Percentiles rank a stretch among this genome's conserved stretches.
These are phyloP conservation scores for Tinea semifulvella DNA, from an alignment of 2,888 invertebrate species.

Conservation along the genomic window DNA sequence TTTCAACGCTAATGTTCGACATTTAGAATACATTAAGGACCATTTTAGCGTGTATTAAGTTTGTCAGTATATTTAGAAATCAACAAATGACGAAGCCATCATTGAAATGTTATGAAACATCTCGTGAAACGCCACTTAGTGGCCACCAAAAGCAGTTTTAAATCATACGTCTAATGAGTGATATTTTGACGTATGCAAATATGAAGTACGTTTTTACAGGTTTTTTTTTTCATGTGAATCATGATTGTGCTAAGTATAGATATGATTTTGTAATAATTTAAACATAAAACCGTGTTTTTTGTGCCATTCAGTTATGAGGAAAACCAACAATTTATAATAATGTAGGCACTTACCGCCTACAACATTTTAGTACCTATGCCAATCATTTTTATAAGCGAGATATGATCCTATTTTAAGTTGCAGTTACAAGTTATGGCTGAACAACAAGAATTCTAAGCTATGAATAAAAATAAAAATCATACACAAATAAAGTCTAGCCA, in stretches of 20 bases:
- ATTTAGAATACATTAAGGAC: no score
- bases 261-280: constrained; percentile 1
- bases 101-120: constrained; percentile 36
- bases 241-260: constrained; percentile 3
- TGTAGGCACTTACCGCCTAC: no score
- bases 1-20: no score
- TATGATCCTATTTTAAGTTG: no score
- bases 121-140: constrained; percentile 34
- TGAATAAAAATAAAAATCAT: no score
- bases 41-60: no score
- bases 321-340: neutral
- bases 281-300: neutral
- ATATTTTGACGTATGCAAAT: constrained; percentile 14
- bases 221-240: constrained; percentile 2
- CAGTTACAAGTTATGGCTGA: no score
- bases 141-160: constrained; percentile 26
- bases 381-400: no score
- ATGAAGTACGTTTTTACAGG: neutral
- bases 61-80: neutral
- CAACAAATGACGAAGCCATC: constrained; percentile 18
- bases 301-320: neutral
- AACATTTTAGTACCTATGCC: no score
- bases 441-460: no score
- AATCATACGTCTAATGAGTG: constrained; percentile 35
- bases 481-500: no score